phyloP scores from a whole-genome alignment of 2,797 vertebrate species.

The Urosaurus nigricauda region DNA sequence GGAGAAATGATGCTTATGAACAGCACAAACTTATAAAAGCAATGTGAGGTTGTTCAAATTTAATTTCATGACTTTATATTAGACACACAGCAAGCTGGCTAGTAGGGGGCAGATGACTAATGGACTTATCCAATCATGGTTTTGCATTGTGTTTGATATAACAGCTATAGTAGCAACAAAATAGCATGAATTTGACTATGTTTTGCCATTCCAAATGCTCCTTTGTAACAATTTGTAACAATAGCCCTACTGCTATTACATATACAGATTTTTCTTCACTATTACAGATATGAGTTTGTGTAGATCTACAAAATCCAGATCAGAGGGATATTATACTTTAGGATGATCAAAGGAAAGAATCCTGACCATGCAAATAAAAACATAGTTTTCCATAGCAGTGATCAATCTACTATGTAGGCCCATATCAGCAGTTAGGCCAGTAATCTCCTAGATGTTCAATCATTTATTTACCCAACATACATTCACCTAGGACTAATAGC shows the following conservation, averaged over 20 bases:
- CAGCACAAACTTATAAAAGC: slow-evolving; percentile 3
- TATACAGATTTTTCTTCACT: background rate
- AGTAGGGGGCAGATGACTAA: background rate
- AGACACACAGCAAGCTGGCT: background rate
- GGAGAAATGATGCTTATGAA: background rate
- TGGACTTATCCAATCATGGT: background rate
- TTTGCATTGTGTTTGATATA: background rate
- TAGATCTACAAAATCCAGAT: background rate
- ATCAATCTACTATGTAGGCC: no score
- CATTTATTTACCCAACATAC: background rate
- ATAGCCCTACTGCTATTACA: background rate
- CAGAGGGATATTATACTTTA: background rate
- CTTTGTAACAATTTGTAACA: background rate
- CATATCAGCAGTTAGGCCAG: background rate
- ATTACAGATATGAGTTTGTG: background rate
- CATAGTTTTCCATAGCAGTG: background rate
- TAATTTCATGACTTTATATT: background rate
- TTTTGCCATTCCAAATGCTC: background rate
- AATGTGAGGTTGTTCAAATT: background rate
- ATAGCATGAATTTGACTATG: background rate
- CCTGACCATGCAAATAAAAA: background rate
- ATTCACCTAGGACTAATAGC: no score
- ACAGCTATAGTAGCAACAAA: background rate
- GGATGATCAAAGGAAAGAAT: background rate
- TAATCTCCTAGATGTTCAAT: no score